Base-by-base conservation (phyloP, 1,140 invertebrate genomes). In the Drosophila takahashii region DNA sequence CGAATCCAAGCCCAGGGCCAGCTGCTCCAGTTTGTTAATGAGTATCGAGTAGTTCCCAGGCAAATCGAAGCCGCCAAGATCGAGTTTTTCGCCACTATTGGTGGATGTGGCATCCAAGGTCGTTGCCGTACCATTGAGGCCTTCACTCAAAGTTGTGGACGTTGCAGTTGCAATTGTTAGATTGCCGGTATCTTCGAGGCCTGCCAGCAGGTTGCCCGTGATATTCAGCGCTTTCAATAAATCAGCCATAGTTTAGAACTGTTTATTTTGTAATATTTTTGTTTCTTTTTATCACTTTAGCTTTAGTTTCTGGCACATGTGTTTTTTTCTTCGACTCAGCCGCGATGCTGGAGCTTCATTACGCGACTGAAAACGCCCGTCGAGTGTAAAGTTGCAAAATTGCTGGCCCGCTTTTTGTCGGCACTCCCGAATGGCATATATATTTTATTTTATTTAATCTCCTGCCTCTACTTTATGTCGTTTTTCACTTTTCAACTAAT, bases 1-100 rank as follows among this genome's bases (percentile, higher is more conserved):
- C n/a, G 90, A 77, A 45, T 92, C 90, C 50, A 92, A 45, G 18
- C 90, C 91, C 47, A 92, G 57, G 9, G 91, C 91, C 53, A 92
- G 60, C 32, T 90, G 86, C 60, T 92, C 91, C n/a, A 92, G 65
- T 61, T 92, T 92, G 34, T 92, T 92, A 45, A 92, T 91, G 45
- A 92, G 54, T 62, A 92, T 74, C 6, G 92, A 92, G 48, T 92
- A 92, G 58, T 92, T 93, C 59, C 91, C 79, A 2, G 91, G 77
- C 66, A 92, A 45, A 73, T 91, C 91, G 50, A 90, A 81, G 32
- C 75, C 77, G n/a, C 79, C 78, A 39, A 90, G 41, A 64, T 89
- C 75, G 7, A 89, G 41, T 60, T 89, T 89, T 47, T 90, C 85
- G 3, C 70, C 77, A 44, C 86, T 90, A 51, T 26, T 77, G 4